These are phyloP conservation scores for Caenorhabditis sp. DNA, from an alignment of 2,888 invertebrate species.

Conservation along the genomic window DNA sequence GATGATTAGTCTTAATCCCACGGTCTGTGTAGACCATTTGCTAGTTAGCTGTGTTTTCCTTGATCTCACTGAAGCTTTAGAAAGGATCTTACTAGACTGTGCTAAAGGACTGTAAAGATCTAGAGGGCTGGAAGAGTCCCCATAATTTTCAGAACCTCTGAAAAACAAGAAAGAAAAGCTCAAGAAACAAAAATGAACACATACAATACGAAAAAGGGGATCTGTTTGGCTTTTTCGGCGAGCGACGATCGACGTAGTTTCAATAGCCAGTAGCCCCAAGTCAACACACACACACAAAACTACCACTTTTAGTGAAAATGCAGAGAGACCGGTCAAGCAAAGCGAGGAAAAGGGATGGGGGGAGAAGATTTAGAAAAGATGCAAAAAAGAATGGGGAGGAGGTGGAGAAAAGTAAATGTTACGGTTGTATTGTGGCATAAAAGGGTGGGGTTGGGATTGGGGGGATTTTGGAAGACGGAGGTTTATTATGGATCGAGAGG, in stretches of 20 bases:
- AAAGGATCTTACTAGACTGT: too few species aligned
- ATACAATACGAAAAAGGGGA: constrained; percentile 7
- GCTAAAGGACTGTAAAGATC: too few species aligned
- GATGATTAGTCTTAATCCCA: too few species aligned
- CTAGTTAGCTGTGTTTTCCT: too few species aligned
- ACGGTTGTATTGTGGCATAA: constrained; percentile 41
- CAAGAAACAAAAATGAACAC: background rate
- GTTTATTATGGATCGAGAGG: background rate
- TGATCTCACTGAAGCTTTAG: too few species aligned
- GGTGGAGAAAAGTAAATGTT: constrained; percentile 53
- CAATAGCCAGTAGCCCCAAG: constrained; percentile 21
- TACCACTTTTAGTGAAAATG: constrained; percentile 50
- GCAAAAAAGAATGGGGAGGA: background rate
- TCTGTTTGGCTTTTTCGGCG: background rate
- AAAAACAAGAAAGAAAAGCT: background rate
- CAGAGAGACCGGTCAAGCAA: constrained; percentile 60
- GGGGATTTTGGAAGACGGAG: constrained; percentile 11
- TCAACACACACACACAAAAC: constrained; percentile 19
- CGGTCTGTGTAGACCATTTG: too few species aligned
- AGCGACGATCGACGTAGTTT: constrained; percentile 36
- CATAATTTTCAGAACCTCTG: background rate
- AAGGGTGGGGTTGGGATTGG: constrained; percentile 5
- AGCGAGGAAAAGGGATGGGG: background rate
- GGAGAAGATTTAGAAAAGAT: constrained; percentile 10
- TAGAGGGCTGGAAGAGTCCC: too few species aligned